Base-by-base conservation (phyloP, 2,113 vertebrate species). In the Centropristis striata region DNA sequence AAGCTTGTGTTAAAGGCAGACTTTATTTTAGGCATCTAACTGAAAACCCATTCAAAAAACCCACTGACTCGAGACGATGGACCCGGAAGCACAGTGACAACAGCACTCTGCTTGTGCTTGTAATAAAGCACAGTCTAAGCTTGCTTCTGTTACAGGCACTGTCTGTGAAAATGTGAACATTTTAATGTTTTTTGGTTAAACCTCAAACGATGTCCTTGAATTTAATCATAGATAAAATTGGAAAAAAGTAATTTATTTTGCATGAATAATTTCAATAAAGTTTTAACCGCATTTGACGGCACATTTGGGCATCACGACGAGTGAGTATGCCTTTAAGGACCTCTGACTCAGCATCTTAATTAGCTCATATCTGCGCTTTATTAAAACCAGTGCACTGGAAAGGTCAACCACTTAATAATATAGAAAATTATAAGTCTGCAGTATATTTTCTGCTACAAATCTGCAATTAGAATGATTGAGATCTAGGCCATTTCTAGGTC, bases 301-400 rank as follows among this genome's bases (percentile, higher is more conserved):
- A 68, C 21, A 42, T 55, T n/a, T 46, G 44, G 21, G n/a, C 11
- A 41, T 16, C n/a, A n/a, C 18, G 7, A 54, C 9, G 59, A 51
- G 13, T 36, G 16, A 16, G 28, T n/a, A 3, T 37, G 21, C 36
- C 32, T 39, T 49, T 41, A 39, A 66, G n/a, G 41, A 25, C 18
- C 8, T 55, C 55, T 67, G 44, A 59, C 15, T 59, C 32, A 50
- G 32, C 32, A n/a, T 32, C 16, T 58, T 75, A 37, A 59, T 53
- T 16, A 63, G 58, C 23, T 74, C 71, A 23, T 32, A 42, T 42
- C 37, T 2, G 23, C 16, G 47, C 8, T 46, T 54, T 23, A 46
- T 74, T 63, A 42, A 63, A 28, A 47, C 10, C 5, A 27, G 16
- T 15, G 27, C n/a, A 27, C 15, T 72, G 42, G n/a, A 50, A 41